phyloP scores from a whole-genome alignment of 2,888 invertebrate species.

The Leptodirus hochenwartii region DNA sequence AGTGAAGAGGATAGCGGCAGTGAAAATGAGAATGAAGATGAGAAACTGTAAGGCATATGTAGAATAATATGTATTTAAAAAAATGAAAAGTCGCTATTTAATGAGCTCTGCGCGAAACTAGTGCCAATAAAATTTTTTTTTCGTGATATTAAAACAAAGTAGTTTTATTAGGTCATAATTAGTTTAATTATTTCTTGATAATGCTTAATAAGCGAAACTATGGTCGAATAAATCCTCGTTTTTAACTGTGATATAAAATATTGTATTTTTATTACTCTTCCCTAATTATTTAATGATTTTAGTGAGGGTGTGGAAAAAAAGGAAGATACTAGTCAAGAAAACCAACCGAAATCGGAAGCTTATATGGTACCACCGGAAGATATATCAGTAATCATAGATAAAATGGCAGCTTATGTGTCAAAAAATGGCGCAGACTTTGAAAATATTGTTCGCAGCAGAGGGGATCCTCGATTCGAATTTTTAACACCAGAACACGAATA shows the following conservation, averaged over 20 bases:
- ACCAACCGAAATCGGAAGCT: too few relatives aligned
- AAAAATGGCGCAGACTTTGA: constrained; percentile 93
- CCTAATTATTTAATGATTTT: neutral
- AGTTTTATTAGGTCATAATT: too few relatives aligned
- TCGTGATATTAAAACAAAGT: too few relatives aligned
- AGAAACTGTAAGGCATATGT: too few relatives aligned
- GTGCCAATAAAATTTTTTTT: too few relatives aligned
- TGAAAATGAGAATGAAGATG: constrained; percentile 6
- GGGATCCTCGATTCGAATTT: constrained; percentile 77
- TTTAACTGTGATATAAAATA: too few relatives aligned
- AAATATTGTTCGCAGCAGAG: constrained; percentile 62
- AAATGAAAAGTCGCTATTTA: too few relatives aligned
- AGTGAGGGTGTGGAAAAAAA: constrained; percentile 3
- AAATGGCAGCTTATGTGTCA: constrained; percentile 92
- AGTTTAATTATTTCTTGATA: too few relatives aligned
- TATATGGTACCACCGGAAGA: constrained; percentile 56
- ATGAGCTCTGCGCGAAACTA: too few relatives aligned
- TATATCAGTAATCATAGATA: constrained; percentile 75
- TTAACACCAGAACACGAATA: constrained; percentile 58
- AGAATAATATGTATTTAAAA: too few relatives aligned
- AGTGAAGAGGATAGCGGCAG: constrained; percentile 15
- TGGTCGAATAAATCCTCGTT: too few relatives aligned
- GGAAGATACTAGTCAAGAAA: constrained; percentile 6
- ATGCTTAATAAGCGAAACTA: too few relatives aligned
- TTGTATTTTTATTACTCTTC: constrained; percentile 1